Conservation (phyloP, 2,888 invertebrate genomes). For the Sepiola atlantica region DNA sequence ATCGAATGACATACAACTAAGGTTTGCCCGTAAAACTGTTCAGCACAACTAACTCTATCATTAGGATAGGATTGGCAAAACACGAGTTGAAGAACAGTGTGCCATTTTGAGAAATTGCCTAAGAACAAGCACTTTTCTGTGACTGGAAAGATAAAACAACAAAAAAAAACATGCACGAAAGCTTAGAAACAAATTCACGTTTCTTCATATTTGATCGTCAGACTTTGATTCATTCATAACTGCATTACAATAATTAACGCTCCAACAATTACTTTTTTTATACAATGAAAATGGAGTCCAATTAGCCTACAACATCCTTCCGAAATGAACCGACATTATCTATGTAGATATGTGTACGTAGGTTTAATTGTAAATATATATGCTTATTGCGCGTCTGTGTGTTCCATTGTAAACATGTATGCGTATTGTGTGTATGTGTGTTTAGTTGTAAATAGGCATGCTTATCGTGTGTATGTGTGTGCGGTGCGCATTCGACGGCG, state of each 20-base stretch:
- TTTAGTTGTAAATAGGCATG: neutral
- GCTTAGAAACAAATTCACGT: neutral
- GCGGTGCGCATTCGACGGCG: neutral
- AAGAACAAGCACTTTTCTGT: neutral
- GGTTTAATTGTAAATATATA: neutral
- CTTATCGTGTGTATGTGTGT: no score
- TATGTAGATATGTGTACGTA: neutral
- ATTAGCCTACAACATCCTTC: neutral
- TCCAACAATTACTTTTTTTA: neutral
- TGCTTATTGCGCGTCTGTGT: neutral
- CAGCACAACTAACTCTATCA: neutral
- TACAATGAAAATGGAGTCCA: constrained; percentile 16
- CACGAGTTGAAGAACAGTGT: constrained; percentile 32
- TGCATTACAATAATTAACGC: neutral
- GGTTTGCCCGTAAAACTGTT: constrained; percentile 18
- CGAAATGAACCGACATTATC: neutral
- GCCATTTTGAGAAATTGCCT: neutral
- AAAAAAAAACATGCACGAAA: neutral
- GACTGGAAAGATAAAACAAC: neutral
- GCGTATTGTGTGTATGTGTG: no score
- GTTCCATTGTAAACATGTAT: neutral
- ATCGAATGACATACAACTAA: neutral
- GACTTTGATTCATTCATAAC: neutral
- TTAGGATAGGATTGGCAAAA: neutral
- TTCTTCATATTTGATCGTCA: neutral